Percentiles rank a stretch among this genome's conserved stretches.
phyloP scores from a whole-genome alignment of 2,113 vertebrate species.

The Anarhynchus alexandrinus region DNA sequence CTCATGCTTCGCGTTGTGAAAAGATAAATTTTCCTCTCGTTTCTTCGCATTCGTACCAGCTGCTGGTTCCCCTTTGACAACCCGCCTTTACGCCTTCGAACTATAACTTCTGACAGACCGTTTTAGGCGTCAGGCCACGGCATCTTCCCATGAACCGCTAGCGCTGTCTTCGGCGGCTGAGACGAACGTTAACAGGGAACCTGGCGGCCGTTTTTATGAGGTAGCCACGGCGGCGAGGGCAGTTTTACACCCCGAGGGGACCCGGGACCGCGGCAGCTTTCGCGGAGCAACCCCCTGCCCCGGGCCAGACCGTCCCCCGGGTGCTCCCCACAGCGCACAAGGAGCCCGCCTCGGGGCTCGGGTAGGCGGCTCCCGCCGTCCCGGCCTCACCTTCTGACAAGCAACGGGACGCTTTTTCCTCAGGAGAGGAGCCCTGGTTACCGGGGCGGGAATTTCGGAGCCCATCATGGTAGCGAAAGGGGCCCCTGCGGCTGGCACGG shows the following conservation, averaged over 20 bases:
- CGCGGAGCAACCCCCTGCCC: too few species aligned
- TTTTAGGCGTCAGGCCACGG: accelerated
- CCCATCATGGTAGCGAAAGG: accelerated
- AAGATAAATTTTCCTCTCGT: not conserved
- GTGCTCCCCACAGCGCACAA: not conserved
- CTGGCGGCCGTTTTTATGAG: accelerated
- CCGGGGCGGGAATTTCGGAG: accelerated
- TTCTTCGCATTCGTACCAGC: not conserved
- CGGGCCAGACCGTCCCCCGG: too few species aligned
- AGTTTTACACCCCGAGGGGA: too few species aligned
- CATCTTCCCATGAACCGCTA: accelerated
- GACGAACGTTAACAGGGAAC: not conserved
- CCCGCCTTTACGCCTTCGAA: not conserved
- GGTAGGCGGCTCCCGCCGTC: not conserved
- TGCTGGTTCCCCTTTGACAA: not conserved
- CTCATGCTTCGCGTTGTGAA: accelerated
- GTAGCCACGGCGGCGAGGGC: not conserved
- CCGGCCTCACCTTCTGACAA: not conserved
- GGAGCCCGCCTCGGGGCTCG: not conserved
- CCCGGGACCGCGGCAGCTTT: not conserved
- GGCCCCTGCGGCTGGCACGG: accelerated
- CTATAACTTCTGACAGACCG: not conserved
- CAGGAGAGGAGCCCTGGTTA: not conserved
- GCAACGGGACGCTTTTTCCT: not conserved
- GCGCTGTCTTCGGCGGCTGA: not conserved